Evolutionary conservation across 2,888 invertebrate genomes (phyloP), one percentile per base, ranked within the genome.

Genomic region (Thysanoteuthis rhombus): DNA sequence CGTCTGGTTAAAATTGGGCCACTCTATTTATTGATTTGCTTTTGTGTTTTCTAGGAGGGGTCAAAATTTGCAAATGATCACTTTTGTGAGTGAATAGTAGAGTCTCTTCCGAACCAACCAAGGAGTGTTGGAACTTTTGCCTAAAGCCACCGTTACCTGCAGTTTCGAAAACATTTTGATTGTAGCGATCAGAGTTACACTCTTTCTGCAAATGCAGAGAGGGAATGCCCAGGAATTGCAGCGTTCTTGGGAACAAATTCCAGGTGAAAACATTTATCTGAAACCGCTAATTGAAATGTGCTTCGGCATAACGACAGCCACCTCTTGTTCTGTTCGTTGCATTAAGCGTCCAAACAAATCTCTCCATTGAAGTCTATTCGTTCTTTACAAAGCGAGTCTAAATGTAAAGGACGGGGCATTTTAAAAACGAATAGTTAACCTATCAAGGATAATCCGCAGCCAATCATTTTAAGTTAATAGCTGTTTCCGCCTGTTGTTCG

Each of bases 311-410:
- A 75, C 75, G n/a, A 6, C 75, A 75, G 12, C 16, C 12, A n/a
- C 3, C 36, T 75, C n/a, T 75, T n/a, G 19, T 75, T 36, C 16
- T 16, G 75, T n/a, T 36, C n/a, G 75, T 75, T 75, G n/a, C 19
- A 75, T 75, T 75, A 75, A n/a, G n/a, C 75, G 75, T n/a, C 75
- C n/a, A 75, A 75, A 75, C n/a, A 75, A n/a, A 75, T 75, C 75
- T n/a, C 4, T 36, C n/a, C n/a, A 75, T n/a, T 75, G n/a, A 75
- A 75, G 75, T 75, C 75, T 36, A n/a, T 75, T 75, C n/a, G 75
- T 75, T 75, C n/a, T 36, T 75, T n/a, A n/a, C n/a, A 16, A 75
- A 75, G n/a, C 12, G n/a, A n/a, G 16, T n/a, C 19, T n/a, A 10
- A n/a, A 75, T n/a, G 75, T 12, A 75, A 75, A 75, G n/a, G 75